Conservation (phyloP, 2,888 invertebrate genomes). For the Eurytoma adleriae region DNA sequence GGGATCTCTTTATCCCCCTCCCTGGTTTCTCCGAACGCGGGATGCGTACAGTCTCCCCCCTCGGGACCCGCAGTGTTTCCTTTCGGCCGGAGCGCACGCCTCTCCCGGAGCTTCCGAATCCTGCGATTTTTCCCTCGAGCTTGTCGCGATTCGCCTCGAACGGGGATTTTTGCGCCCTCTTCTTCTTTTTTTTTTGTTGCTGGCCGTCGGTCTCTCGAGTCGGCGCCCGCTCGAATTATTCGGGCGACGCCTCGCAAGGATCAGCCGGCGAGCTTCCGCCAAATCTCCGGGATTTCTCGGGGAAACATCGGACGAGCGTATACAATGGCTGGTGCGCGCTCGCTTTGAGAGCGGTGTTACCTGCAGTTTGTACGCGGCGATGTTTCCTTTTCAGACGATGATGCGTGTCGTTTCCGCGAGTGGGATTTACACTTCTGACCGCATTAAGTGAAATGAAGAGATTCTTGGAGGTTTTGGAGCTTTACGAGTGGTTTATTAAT, state of each 20-base stretch:
- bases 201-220: not conserved
- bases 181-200: not conserved
- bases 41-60: constrained; percentile 38
- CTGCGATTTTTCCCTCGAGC: constrained; percentile 3
- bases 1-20: constrained; percentile 67
- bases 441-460: too few species aligned
- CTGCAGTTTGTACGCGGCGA: not conserved
- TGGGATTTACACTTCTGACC: too few species aligned
- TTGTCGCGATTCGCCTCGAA: not conserved
- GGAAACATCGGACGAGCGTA: constrained; percentile 8
- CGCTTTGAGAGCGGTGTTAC: constrained; percentile 4
- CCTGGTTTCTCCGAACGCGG: constrained; percentile 51
- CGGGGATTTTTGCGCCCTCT: not conserved
- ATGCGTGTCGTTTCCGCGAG: not conserved
- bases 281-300: constrained; percentile 21
- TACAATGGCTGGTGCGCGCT: constrained; percentile 1
- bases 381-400: not conserved
- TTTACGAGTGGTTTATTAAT: too few species aligned
- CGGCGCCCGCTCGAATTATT: constrained; percentile 20
- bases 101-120: not conserved
- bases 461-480: too few species aligned
- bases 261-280: not conserved
- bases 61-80: constrained; percentile 3
- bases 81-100: not conserved
- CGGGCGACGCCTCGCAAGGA: constrained; percentile 7